These are phyloP conservation scores for Pterophyllum scalare DNA, from an alignment of 2,113 vertebrate species.

Conservation along the genomic window DNA sequence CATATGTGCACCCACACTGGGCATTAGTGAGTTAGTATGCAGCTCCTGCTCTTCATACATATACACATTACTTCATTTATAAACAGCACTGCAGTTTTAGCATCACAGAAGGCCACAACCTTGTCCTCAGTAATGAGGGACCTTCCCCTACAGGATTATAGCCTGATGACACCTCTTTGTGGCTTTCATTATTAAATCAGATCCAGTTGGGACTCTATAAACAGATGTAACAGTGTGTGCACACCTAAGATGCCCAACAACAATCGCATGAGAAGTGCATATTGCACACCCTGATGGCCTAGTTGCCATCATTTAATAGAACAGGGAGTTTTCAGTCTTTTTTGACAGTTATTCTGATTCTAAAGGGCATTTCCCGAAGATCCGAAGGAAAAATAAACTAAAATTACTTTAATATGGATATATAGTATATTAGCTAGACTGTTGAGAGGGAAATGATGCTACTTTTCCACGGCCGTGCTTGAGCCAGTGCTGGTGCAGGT, in stretches of 20 bases:
- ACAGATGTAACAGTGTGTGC: constrained; percentile 20
- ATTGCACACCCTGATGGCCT: not conserved
- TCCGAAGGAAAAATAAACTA: not conserved
- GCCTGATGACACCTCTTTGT: constrained; percentile 57
- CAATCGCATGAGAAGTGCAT: constrained; percentile 19
- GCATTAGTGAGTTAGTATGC: constrained; percentile 46
- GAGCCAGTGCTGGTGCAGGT: too few relatives aligned
- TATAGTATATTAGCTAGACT: not conserved
- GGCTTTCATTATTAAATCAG: constrained; percentile 54
- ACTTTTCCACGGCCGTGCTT: too few relatives aligned
- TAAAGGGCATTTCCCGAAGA: not conserved
- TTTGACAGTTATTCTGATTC: not conserved
- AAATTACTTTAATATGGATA: not conserved
- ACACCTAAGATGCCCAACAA: constrained; percentile 1
- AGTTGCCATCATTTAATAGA: not conserved
- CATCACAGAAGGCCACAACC: constrained; percentile 19
- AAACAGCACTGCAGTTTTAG: constrained; percentile 48
- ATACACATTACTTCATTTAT: constrained; percentile 67
- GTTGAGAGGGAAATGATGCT: not conserved
- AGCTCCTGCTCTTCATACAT: constrained; percentile 48
- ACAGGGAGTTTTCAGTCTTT: not conserved
- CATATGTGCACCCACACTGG: constrained; percentile 31
- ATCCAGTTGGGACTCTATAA: constrained; percentile 58
- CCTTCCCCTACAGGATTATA: constrained; percentile 45
- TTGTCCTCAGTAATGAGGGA: constrained; percentile 23